Percentiles rank a stretch among this genome's conserved stretches.
Conservation (phyloP, 2,797 vertebrate genomes). For the Peromyscus attwateri region DNA sequence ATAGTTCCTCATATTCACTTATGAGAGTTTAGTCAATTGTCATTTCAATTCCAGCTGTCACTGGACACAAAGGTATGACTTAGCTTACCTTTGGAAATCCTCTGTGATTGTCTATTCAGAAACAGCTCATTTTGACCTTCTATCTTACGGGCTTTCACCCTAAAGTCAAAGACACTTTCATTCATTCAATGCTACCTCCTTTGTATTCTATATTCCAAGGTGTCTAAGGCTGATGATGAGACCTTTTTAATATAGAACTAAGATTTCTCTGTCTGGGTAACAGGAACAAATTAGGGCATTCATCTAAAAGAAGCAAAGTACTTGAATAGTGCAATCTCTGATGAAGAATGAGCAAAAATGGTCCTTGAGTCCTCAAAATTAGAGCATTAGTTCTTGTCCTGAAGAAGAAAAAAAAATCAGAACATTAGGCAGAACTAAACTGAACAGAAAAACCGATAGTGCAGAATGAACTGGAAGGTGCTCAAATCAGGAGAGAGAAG, state of each 20-base stretch:
- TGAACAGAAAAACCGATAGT: constrained; percentile 77
- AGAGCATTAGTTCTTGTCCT: constrained; percentile 81
- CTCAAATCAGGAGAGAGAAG: constrained; percentile 78
- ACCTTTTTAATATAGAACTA: constrained; percentile 81
- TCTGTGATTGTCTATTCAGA: constrained; percentile 62
- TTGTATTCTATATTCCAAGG: constrained; percentile 74
- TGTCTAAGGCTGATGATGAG: constrained; percentile 76
- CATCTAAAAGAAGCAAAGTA: constrained; percentile 79
- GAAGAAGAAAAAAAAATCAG: constrained; percentile 70
- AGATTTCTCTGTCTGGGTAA: constrained; percentile 76
- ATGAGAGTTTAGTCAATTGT: constrained; percentile 1
- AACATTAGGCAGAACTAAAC: constrained; percentile 77
- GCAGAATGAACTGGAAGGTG: constrained; percentile 77
- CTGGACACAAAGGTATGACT: not conserved
- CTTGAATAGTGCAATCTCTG: constrained; percentile 85
- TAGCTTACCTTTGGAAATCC: constrained; percentile 17
- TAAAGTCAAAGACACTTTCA: constrained; percentile 64
- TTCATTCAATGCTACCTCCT: constrained; percentile 59
- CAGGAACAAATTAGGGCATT: constrained; percentile 84
- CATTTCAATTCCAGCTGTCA: constrained; percentile 26
- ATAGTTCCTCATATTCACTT: constrained; percentile 39
- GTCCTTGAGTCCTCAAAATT: constrained; percentile 80
- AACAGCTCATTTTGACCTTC: constrained; percentile 50
- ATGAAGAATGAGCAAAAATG: constrained; percentile 84
- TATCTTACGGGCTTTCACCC: constrained; percentile 60